These are phyloP conservation scores for Lepilemur ruficaudatus DNA, from an alignment of 2,797 vertebrate genomes.

Conservation along the genomic window DNA sequence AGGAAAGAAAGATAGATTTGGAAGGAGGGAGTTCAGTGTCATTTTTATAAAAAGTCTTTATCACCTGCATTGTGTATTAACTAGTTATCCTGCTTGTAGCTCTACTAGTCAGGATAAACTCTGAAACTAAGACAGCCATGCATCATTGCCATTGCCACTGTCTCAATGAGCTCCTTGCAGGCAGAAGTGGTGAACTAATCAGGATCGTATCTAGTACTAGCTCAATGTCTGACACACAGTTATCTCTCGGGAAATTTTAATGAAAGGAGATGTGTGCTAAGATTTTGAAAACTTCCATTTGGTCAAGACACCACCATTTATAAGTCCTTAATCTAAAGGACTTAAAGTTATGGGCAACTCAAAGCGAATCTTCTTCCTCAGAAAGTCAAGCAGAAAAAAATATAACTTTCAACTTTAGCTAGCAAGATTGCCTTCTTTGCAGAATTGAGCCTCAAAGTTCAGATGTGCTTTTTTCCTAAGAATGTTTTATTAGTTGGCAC, in stretches of 20 bases:
- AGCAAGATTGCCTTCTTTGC: conserved; percentile 65
- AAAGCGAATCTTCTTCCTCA: conserved; percentile 18
- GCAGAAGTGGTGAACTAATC: not conserved
- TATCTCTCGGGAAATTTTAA: not conserved
- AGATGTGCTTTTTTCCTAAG: conserved; percentile 47
- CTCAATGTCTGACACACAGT: not conserved
- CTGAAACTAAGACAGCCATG: not conserved
- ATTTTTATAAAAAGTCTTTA: not conserved
- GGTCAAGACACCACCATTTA: not conserved
- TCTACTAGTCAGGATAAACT: not conserved
- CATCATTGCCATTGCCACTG: not conserved
- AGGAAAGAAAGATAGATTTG: not conserved
- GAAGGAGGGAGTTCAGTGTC: not conserved
- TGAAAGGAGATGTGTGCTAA: not conserved
- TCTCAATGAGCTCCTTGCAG: not conserved
- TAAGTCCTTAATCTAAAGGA: conserved; percentile 37
- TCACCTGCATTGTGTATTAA: not conserved
- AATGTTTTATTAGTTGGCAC: conserved; percentile 4
- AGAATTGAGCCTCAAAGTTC: conserved; percentile 53
- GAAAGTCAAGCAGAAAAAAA: conserved; percentile 45
- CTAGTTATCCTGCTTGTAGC: not conserved
- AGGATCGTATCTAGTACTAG: not conserved
- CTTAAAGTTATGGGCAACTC: conserved; percentile 16
- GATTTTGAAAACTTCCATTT: not conserved
- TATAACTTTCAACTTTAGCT: conserved; percentile 16